Evolutionary conservation across 64 coral and sea anemone species (phyloP).

Genomic region (Platygyra sinensis): DNA sequence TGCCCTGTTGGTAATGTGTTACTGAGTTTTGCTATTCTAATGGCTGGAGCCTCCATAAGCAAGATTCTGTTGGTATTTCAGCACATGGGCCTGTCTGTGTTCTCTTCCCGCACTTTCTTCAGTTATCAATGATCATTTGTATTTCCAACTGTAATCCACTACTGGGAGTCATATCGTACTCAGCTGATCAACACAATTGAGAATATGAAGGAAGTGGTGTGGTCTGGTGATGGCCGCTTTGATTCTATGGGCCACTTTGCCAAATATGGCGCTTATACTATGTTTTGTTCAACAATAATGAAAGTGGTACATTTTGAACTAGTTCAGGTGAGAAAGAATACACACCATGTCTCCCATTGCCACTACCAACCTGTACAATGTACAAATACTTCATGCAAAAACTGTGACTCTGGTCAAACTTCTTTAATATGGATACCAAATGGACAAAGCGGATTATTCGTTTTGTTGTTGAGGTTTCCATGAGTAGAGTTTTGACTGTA

Average conservation of each 20-base stretch:
- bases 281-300: slow-evolving; percentile 25
- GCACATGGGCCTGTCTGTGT: slow-evolving; percentile 35
- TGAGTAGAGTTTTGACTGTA: too few species aligned
- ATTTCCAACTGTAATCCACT: slow-evolving; percentile 7
- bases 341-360: too few species aligned
- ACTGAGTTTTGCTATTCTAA: background rate
- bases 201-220: slow-evolving; percentile 12
- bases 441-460: too few species aligned
- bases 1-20: background rate
- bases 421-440: too few species aligned
- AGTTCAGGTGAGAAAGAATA: background rate
- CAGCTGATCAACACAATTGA: background rate
- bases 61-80: slow-evolving; percentile 1
- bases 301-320: slow-evolving; percentile 59
- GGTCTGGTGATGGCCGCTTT: slow-evolving; percentile 61
- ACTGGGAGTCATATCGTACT: slow-evolving; percentile 27
- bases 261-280: slow-evolving; percentile 48
- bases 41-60: slow-evolving; percentile 15
- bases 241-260: background rate
- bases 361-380: too few species aligned
- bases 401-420: too few species aligned
- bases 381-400: too few species aligned
- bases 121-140: background rate
- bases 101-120: background rate
- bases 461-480: too few species aligned